Conservation (phyloP, 2,797 vertebrate species). For the Rhinoraja longicauda region DNA sequence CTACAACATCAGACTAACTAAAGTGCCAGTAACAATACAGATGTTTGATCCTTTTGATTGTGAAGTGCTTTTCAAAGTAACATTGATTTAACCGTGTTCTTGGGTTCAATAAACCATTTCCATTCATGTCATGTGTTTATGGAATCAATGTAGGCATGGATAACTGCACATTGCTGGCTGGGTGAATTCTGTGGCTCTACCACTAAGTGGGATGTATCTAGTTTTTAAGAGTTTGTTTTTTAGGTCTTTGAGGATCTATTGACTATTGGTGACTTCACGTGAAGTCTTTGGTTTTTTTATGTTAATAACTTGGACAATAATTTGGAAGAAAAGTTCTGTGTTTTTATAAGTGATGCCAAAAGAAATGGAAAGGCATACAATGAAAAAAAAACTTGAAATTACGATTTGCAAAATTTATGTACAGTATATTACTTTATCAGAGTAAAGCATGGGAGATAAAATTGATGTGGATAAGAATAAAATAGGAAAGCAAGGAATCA, state of each 20-base stretch:
- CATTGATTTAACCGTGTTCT: not conserved
- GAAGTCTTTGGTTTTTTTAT: not conserved
- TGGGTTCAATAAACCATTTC: not conserved
- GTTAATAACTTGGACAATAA: not conserved
- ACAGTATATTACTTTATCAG: not conserved
- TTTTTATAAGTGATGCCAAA: not conserved
- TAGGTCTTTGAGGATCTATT: not conserved
- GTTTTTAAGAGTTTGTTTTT: not conserved
- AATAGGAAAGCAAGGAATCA: not conserved
- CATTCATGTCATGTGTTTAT: not conserved
- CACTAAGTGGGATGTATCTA: too few species aligned
- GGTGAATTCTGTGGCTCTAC: too few species aligned
- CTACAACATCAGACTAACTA: slow-evolving; percentile 53
- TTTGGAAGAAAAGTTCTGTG: not conserved
- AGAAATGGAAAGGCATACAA: not conserved
- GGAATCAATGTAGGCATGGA: not conserved
- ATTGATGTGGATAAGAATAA: not conserved
- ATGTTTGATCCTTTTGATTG: slow-evolving; percentile 40
- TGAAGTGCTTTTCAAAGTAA: slow-evolving; percentile 34
- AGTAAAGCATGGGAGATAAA: not conserved
- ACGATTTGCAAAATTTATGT: not conserved
- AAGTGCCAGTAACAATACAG: slow-evolving; percentile 49
- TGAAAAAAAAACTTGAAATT: not conserved
- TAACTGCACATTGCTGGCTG: not conserved
- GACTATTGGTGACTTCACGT: too few species aligned